Evolutionary conservation across 2,888 invertebrate genomes (phyloP).

Genomic region (Netelia inedita): DNA sequence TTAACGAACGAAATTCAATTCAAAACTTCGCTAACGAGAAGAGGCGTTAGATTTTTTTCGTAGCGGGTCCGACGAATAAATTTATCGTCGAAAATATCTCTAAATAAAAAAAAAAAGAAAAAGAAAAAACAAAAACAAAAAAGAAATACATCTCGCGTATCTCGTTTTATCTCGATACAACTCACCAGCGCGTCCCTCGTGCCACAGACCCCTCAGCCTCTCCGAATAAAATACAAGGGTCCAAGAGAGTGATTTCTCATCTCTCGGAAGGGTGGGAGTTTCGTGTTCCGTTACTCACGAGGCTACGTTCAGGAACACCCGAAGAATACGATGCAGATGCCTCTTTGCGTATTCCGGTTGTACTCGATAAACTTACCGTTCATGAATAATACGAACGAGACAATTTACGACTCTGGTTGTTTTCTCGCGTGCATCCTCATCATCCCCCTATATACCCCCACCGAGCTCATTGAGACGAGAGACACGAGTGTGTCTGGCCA

Average conservation of each 20-base stretch:
- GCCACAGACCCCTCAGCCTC: no score
- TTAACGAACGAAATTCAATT: no score
- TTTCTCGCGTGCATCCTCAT: constrained; percentile 50
- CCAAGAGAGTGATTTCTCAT: no score
- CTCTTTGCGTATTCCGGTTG: constrained; percentile 36
- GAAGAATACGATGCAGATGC: constrained; percentile 1
- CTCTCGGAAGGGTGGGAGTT: not conserved
- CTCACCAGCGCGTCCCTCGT: no score
- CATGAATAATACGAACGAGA: constrained; percentile 11
- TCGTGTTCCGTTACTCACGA: constrained; percentile 1
- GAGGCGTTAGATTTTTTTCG: no score
- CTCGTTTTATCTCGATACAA: no score
- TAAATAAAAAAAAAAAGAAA: no score
- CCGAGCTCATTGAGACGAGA: not conserved
- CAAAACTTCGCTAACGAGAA: no score
- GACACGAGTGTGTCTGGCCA: constrained; percentile 10
- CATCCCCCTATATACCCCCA: not conserved
- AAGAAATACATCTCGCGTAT: not conserved
- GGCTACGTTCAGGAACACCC: not conserved
- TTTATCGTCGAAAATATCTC: no score
- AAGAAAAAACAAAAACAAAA: no score
- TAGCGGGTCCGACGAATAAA: no score
- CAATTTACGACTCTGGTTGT: constrained; percentile 39
- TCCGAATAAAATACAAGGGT: no score
- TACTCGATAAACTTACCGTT: constrained; percentile 31